Conservation (phyloP, 2,797 vertebrate species). For the Remorina albescens region DNA sequence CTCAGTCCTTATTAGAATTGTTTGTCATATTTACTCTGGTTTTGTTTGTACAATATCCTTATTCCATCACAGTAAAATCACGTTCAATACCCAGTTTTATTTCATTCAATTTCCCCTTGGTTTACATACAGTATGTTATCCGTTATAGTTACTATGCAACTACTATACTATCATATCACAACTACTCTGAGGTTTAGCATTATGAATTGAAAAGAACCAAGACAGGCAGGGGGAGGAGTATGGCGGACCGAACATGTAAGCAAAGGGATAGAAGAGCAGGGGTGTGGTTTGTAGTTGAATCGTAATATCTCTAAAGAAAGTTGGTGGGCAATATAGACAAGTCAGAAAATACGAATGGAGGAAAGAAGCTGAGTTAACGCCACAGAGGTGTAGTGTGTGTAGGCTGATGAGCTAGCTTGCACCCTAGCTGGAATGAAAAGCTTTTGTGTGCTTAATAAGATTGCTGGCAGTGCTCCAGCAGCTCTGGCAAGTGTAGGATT, state of each 20-base stretch:
- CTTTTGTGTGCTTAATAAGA: conserved; percentile 93
- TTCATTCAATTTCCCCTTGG: conserved; percentile 37
- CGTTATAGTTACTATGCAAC: conserved; percentile 22
- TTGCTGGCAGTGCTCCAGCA: conserved; percentile 87
- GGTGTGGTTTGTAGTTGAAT: conserved; percentile 31
- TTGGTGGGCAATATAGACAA: conserved; percentile 24
- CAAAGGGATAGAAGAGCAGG: conserved; percentile 7
- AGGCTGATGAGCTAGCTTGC: conserved; percentile 75
- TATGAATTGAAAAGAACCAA: conserved; percentile 25
- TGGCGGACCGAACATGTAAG: conserved; percentile 6
- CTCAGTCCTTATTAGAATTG: conserved; percentile 12
- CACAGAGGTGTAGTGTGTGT: conserved; percentile 63
- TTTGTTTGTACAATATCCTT: conserved; percentile 31
- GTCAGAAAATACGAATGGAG: conserved; percentile 40
- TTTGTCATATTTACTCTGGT: conserved; percentile 43
- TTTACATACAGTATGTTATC: conserved; percentile 30
- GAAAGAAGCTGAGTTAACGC: conserved; percentile 74
- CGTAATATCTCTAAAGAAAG: conserved; percentile 37
- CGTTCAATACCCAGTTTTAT: conserved; percentile 26
- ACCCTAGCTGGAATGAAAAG: conserved; percentile 88
- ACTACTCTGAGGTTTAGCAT: conserved; percentile 25
- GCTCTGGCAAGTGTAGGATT: conserved; percentile 90
- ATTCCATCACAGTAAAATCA: conserved; percentile 17
- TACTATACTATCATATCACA: conserved; percentile 29
- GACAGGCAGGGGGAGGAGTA: background rate